phyloP scores from a whole-genome alignment of 2,888 invertebrate species.

The Boloria selene region DNA sequence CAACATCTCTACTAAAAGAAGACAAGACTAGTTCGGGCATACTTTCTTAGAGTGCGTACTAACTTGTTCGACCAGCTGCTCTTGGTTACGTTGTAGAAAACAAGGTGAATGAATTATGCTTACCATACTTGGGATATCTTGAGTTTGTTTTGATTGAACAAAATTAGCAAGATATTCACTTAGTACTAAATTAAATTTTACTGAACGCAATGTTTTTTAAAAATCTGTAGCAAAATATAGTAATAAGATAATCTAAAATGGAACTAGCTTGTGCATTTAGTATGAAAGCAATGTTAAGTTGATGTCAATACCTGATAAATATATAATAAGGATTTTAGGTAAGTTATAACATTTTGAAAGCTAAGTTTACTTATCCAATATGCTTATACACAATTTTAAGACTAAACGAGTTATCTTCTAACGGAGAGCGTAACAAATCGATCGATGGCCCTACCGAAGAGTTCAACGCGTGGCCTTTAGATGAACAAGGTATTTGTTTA shows the following conservation, averaged over 20 bases:
- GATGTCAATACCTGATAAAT: too few relatives aligned
- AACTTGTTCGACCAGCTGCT: slow-evolving; percentile 38
- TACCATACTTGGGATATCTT: slow-evolving; percentile 2
- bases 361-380: background rate
- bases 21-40: slow-evolving; percentile 20
- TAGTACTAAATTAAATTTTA: too few relatives aligned
- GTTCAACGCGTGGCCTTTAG: slow-evolving; percentile 62
- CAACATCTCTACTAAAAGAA: slow-evolving; percentile 14
- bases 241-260: too few relatives aligned
- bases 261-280: too few relatives aligned
- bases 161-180: background rate
- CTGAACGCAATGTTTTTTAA: too few relatives aligned
- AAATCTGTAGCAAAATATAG: too few relatives aligned
- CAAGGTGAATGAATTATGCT: slow-evolving; percentile 34
- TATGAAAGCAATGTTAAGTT: too few relatives aligned
- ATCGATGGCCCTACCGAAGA: slow-evolving; percentile 71
- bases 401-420: slow-evolving; percentile 55
- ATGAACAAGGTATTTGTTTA: slow-evolving; percentile 31
- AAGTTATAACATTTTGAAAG: too few relatives aligned
- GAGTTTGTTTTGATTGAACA: background rate
- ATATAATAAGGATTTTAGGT: too few relatives aligned
- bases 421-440: slow-evolving; percentile 66
- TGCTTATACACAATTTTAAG: slow-evolving; percentile 42
- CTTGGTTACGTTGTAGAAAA: slow-evolving; percentile 34
- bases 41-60: slow-evolving; percentile 30